Conservation (phyloP, 2,797 vertebrate species). For the Lepus oiostolus region DNA sequence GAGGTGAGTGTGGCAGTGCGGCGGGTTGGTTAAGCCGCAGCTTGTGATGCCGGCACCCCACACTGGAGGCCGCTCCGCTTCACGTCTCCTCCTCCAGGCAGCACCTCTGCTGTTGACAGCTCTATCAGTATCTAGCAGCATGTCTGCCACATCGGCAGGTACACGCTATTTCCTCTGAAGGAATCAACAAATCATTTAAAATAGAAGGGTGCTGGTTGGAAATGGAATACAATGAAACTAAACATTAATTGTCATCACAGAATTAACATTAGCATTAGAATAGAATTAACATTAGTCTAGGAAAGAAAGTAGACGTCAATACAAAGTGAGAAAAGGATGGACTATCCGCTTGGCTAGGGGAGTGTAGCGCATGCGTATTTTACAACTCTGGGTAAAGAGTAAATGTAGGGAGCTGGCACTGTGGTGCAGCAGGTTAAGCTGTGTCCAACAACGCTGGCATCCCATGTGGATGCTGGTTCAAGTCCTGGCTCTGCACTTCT, state of each 20-base stretch:
- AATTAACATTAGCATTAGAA: conserved; percentile 16
- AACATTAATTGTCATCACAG: neutral
- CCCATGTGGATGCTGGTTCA: too few relatives aligned
- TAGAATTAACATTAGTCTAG: conserved; percentile 34
- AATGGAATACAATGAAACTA: neutral
- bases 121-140: neutral
- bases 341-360: neutral
- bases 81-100: neutral
- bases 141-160: neutral
- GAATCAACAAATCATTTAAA: neutral
- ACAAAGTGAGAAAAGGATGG: neutral
- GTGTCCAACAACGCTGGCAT: too few relatives aligned
- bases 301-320: neutral
- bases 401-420: too few relatives aligned
- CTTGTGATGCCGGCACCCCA: too few relatives aligned
- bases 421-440: too few relatives aligned
- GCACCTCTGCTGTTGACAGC: neutral
- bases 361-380: neutral
- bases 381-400: too few relatives aligned
- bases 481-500: too few relatives aligned
- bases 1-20: too few relatives aligned
- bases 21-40: too few relatives aligned
- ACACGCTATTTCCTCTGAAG: neutral
- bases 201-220: neutral
- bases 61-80: too few relatives aligned